Conservation (phyloP, 2,113 vertebrate species). For the Chaetodon auriga region DNA sequence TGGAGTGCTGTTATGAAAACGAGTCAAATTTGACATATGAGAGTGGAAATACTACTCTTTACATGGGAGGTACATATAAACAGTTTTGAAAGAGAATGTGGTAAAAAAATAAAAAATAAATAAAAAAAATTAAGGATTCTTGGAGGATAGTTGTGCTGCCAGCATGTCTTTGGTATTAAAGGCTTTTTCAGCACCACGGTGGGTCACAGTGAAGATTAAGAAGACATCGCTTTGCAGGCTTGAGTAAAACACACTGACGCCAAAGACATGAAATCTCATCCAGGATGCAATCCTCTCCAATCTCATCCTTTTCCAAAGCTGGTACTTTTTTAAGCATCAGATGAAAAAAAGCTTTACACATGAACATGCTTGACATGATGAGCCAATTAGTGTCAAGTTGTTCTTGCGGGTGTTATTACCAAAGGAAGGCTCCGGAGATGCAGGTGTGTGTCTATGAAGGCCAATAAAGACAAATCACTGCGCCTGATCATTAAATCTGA, state of each 20-base stretch:
- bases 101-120: no score
- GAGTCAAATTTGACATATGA: slow-evolving; percentile 43
- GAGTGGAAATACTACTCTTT: slow-evolving; percentile 10
- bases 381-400: slow-evolving; percentile 78
- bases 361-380: slow-evolving; percentile 71
- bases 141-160: background rate
- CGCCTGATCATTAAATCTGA: slow-evolving; percentile 72
- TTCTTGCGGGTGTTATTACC: slow-evolving; percentile 67
- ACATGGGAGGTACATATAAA: slow-evolving; percentile 5
- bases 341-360: slow-evolving; percentile 51
- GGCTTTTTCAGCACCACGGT: slow-evolving; percentile 6
- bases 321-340: slow-evolving; percentile 50
- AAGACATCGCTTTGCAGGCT: slow-evolving; percentile 6
- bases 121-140: background rate
- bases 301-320: slow-evolving; percentile 48
- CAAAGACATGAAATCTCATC: slow-evolving; percentile 48
- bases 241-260: slow-evolving; percentile 10
- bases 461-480: slow-evolving; percentile 75
- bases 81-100: background rate
- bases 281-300: slow-evolving; percentile 47
- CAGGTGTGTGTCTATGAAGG: slow-evolving; percentile 73
- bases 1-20: slow-evolving; percentile 59
- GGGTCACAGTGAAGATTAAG: slow-evolving; percentile 29
- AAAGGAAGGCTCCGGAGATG: slow-evolving; percentile 65
- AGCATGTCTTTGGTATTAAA: slow-evolving; percentile 11